These are phyloP conservation scores for Carcina quercana DNA, from an alignment of 2,888 invertebrate species.

Conservation along the genomic window DNA sequence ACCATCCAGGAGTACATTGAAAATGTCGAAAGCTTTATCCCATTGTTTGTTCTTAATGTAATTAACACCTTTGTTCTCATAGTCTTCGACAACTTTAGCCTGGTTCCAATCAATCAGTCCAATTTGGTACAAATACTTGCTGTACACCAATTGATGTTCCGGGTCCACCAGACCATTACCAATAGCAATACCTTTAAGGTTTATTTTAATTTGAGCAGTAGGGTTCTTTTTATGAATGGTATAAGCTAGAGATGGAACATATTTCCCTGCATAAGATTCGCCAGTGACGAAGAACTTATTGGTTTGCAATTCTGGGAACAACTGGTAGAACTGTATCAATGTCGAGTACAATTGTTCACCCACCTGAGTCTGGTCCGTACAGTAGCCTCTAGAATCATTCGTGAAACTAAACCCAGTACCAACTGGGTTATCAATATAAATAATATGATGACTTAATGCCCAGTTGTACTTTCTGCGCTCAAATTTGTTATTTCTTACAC, in stretches of 20 bases:
- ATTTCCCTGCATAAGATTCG: slow-evolving; percentile 90
- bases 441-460: slow-evolving; percentile 84
- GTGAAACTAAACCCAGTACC: slow-evolving; percentile 96
- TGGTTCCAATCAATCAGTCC: slow-evolving; percentile 8
- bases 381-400: slow-evolving; percentile 82
- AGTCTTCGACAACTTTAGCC: background rate
- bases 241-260: slow-evolving; percentile 83
- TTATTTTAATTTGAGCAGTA: slow-evolving; percentile 79
- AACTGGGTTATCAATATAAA: slow-evolving; percentile 95
- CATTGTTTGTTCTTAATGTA: slow-evolving; percentile 2
- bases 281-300: slow-evolving; percentile 91
- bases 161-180: slow-evolving; percentile 11
- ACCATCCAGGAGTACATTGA: background rate
- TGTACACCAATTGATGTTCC: slow-evolving; percentile 6
- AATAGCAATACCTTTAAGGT: slow-evolving; percentile 45
- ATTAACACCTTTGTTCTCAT: background rate
- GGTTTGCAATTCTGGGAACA: slow-evolving; percentile 83
- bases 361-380: slow-evolving; percentile 84
- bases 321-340: slow-evolving; percentile 85
- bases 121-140: slow-evolving; percentile 6
- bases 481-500: slow-evolving; percentile 47
- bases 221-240: slow-evolving; percentile 81
- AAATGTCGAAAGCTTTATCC: background rate
- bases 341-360: slow-evolving; percentile 86
- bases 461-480: slow-evolving; percentile 83